Conservation (phyloP, 2,797 vertebrate genomes). For the Erithacus rubecula region DNA sequence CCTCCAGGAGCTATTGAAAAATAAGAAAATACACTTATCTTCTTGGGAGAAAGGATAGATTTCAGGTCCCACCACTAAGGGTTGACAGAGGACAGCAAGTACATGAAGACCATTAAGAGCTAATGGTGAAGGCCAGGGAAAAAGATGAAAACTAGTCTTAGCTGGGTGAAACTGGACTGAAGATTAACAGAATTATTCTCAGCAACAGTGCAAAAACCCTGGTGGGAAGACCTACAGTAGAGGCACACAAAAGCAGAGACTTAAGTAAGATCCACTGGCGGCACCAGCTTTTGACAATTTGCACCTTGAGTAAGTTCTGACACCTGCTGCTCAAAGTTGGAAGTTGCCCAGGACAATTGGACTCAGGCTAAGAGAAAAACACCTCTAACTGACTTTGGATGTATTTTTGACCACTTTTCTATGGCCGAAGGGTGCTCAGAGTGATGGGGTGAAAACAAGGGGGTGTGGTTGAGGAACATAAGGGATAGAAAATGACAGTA, state of each 20-base stretch:
- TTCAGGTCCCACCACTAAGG: background rate
- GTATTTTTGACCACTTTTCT: background rate
- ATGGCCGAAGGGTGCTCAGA: background rate
- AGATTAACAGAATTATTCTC: background rate
- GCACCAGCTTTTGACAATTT: background rate
- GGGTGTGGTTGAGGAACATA: accelerated
- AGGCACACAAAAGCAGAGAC: background rate
- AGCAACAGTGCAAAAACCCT: background rate
- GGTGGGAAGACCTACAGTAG: background rate
- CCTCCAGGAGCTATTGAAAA: background rate
- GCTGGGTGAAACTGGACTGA: background rate
- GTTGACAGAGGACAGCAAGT: background rate
- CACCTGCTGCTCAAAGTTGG: accelerated
- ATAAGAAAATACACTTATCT: background rate
- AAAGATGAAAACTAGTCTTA: background rate
- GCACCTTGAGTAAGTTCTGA: background rate
- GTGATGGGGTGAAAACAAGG: background rate
- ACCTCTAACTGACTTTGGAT: background rate
- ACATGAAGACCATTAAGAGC: background rate
- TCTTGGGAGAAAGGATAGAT: background rate
- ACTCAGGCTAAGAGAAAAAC: background rate
- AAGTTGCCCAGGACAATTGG: background rate
- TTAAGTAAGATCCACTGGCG: background rate
- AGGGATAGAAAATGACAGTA: background rate
- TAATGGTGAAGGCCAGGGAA: background rate